phyloP scores from a whole-genome alignment of 2,113 vertebrate genomes.

The Daphoenositta chrysoptera region DNA sequence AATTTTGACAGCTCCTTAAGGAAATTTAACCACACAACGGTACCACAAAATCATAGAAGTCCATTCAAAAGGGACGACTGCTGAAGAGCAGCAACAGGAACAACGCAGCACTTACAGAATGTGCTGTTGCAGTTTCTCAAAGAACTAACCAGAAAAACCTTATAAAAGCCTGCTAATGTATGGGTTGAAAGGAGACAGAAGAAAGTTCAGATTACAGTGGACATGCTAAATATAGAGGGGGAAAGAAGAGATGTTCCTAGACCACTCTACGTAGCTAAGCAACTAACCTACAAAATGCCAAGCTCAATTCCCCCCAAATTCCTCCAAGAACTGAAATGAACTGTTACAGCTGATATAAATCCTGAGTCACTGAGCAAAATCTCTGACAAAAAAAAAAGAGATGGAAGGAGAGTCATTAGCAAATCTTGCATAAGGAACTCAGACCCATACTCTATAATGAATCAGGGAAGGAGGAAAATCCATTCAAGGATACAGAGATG shows the following conservation, averaged over 20 bases:
- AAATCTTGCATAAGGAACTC: neutral
- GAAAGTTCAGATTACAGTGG: constrained; percentile 1
- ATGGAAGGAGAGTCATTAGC: neutral
- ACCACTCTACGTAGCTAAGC: constrained; percentile 16
- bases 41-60: neutral
- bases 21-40: neutral
- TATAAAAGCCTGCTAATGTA: neutral
- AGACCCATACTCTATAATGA: neutral
- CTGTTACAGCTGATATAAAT: neutral
- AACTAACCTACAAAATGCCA: constrained; percentile 6
- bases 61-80: neutral
- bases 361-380: neutral
- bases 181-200: neutral
- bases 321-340: neutral
- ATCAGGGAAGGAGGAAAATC: neutral
- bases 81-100: neutral
- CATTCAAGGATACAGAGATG: neutral
- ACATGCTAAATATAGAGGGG: neutral
- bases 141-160: neutral
- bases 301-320: neutral
- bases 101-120: neutral
- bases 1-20: neutral
- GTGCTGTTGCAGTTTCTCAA: neutral
- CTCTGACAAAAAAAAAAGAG: neutral
- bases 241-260: neutral